phyloP scores from a whole-genome alignment of 2,113 vertebrate genomes.

The Muscicapa adusta region DNA sequence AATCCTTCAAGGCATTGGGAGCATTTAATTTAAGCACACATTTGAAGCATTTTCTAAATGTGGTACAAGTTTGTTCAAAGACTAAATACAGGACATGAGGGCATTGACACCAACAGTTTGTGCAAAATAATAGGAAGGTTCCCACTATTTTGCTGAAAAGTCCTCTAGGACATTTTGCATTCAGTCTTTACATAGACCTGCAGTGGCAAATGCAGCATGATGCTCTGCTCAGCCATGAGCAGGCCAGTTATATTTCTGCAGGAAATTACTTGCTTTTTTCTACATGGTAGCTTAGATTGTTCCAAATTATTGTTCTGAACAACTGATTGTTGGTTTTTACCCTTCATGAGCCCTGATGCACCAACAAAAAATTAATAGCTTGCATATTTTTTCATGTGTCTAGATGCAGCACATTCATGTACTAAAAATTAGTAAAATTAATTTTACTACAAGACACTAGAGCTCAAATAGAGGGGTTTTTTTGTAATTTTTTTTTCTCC shows the following conservation, averaged over 20 bases:
- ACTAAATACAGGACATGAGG: not conserved
- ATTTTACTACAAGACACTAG: not conserved
- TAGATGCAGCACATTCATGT: not conserved
- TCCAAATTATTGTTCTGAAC: not conserved
- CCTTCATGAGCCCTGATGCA: not conserved
- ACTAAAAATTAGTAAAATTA: not conserved
- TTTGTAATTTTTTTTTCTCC: not conserved
- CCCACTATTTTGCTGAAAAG: not conserved
- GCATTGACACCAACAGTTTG: not conserved
- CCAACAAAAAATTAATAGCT: not conserved
- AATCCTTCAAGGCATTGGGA: not conserved
- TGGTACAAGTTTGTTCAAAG: not conserved
- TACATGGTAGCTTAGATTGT: not conserved
- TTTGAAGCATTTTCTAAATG: not conserved
- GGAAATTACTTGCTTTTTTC: not conserved
- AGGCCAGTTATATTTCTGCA: not conserved
- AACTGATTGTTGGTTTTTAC: not conserved
- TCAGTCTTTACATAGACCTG: not conserved
- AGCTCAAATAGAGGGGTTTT: not conserved
- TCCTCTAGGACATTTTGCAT: not conserved
- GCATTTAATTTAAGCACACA: not conserved
- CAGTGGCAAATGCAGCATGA: not conserved
- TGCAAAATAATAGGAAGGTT: not conserved
- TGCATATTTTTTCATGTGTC: not conserved
- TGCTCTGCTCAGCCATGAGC: not conserved